phyloP scores from a whole-genome alignment of 2,888 invertebrate species.

The Acrobasis suavella region DNA sequence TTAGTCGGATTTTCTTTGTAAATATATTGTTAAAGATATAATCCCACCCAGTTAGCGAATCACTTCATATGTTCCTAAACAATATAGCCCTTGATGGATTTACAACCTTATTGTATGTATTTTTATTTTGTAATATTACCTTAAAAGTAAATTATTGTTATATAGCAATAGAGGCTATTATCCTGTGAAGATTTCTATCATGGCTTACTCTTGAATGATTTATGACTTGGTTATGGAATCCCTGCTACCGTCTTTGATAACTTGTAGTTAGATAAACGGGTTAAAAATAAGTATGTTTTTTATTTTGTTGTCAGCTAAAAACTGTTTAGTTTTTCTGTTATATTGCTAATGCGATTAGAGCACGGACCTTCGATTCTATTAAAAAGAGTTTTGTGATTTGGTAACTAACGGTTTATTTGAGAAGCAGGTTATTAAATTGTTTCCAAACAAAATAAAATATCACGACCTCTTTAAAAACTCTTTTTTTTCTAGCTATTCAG shows the following conservation, averaged over 20 bases:
- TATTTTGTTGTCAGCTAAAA: conserved; percentile 13
- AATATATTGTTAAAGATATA: conserved; percentile 60
- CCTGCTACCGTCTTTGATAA: conserved; percentile 24
- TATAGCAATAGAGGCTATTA: conserved; percentile 24
- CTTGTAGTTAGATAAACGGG: conserved; percentile 4
- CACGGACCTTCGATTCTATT: neutral
- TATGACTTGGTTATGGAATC: conserved; percentile 33
- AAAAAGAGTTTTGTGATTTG: neutral
- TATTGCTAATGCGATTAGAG: conserved; percentile 18
- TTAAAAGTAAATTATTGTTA: conserved; percentile 17
- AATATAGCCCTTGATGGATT: conserved; percentile 48
- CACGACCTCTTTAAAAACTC: too few species aligned
- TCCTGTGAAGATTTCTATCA: conserved; percentile 30
- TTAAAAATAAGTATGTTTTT: conserved; percentile 2
- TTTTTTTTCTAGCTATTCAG: too few species aligned
- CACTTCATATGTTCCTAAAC: conserved; percentile 38
- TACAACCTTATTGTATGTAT: conserved; percentile 37
- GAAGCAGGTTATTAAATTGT: neutral
- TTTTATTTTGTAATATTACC: neutral
- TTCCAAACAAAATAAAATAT: too few species aligned
- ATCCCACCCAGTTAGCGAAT: conserved; percentile 55
- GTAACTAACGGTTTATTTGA: neutral
- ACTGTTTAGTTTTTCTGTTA: conserved; percentile 23
- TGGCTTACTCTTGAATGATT: conserved; percentile 40
- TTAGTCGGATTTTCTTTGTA: conserved; percentile 73